Evolutionary conservation across 2,888 invertebrate species (phyloP).

Genomic region (Margaritifera margaritifera): DNA sequence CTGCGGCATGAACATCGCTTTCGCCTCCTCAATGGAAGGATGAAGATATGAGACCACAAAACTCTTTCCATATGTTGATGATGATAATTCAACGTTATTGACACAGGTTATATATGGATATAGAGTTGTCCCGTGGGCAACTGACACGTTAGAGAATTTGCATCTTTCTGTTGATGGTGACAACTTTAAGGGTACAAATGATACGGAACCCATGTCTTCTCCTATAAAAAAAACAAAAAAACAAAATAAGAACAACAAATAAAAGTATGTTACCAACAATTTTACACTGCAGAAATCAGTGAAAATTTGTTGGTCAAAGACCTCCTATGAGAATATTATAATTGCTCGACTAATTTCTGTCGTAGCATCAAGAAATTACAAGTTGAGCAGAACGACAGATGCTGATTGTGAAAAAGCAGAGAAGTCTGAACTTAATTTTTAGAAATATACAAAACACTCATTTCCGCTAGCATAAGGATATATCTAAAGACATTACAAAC

Average conservation of each 20-base stretch:
- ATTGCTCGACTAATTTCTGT: no score
- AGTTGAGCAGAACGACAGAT: no score
- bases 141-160: neutral
- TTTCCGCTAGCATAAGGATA: no score
- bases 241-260: neutral
- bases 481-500: no score
- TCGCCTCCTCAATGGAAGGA: neutral
- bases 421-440: no score
- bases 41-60: conserved; percentile 1
- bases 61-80: neutral
- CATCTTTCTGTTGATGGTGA: neutral
- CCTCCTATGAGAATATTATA: no score
- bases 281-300: neutral
- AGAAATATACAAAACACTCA: no score
- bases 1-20: neutral
- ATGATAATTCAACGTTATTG: conserved; percentile 7
- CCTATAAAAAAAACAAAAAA: no score
- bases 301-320: no score
- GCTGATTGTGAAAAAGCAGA: no score
- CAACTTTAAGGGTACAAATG: neutral
- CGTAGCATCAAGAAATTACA: no score
- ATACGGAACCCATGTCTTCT: neutral
- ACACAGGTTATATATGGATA: conserved; percentile 6
- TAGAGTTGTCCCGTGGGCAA: conserved; percentile 12
- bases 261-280: neutral